A percentile compares a stretch with the other conserved stretches of the same genome.
phyloP scores from a whole-genome alignment of 2,888 invertebrate species.

The Bimastos eiseni region DNA sequence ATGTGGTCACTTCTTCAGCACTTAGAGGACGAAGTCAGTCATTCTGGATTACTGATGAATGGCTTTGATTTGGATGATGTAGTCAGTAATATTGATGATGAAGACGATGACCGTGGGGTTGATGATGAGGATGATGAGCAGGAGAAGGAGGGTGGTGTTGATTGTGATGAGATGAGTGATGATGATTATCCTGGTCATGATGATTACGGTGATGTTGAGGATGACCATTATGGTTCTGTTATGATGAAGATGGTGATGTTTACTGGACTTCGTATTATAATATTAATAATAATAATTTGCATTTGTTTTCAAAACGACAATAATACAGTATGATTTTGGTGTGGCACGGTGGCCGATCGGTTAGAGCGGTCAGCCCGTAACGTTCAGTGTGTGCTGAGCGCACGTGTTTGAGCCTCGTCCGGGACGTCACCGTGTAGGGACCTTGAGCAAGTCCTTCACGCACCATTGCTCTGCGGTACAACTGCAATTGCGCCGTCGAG shows the following conservation, averaged over 20 bases:
- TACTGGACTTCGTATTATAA: not conserved
- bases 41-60: not conserved
- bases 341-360: too few relatives aligned
- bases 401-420: too few relatives aligned
- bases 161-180: not conserved
- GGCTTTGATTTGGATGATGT: conserved; percentile 3
- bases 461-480: too few relatives aligned
- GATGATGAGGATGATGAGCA: not conserved
- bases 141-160: not conserved
- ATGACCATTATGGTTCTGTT: not conserved
- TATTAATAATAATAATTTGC: too few relatives aligned
- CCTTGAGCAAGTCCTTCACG: too few relatives aligned
- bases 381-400: too few relatives aligned
- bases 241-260: not conserved
- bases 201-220: not conserved
- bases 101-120: not conserved
- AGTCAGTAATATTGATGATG: not conserved
- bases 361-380: too few relatives aligned
- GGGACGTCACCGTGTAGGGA: too few relatives aligned
- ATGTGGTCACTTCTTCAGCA: conserved; percentile 96
- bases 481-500: too few relatives aligned
- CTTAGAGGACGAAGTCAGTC: conserved; percentile 46
- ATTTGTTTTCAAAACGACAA: too few relatives aligned
- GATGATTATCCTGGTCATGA: not conserved
- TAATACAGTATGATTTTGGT: too few relatives aligned